phyloP scores from a whole-genome alignment of 2,113 vertebrate genomes.

The Tachuris rubrigastra region DNA sequence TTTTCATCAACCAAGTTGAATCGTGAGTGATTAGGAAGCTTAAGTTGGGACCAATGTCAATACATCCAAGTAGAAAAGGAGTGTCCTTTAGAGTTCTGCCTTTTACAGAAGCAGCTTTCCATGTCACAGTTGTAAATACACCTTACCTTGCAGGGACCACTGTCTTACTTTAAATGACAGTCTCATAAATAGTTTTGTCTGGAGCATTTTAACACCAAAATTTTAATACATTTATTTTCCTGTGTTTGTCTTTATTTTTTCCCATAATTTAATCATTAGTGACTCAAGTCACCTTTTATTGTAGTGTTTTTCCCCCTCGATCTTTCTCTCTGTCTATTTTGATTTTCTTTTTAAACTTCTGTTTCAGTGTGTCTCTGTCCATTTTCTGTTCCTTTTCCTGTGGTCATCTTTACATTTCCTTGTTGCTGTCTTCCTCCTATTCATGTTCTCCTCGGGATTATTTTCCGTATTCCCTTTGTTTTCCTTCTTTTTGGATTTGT shows the following conservation, averaged over 20 bases:
- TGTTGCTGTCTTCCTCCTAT: neutral
- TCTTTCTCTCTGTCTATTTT: neutral
- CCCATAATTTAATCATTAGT: neutral
- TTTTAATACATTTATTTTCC: neutral
- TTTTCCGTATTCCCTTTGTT: neutral
- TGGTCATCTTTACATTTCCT: neutral
- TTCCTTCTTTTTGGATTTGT: neutral
- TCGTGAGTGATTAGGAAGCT: neutral
- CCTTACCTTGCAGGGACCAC: neutral
- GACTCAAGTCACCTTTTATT: neutral
- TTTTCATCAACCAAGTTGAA: neutral
- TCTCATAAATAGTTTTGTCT: neutral
- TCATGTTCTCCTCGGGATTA: neutral
- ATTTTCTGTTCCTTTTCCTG: slow-evolving; percentile 15
- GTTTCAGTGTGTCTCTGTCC: neutral
- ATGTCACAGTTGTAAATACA: neutral
- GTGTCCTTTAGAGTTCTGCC: neutral
- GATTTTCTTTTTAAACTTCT: neutral
- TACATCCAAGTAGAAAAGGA: neutral
- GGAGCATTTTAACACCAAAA: neutral
- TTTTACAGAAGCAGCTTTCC: neutral
- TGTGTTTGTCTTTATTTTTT: neutral
- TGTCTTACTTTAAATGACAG: neutral
- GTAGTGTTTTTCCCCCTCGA: neutral
- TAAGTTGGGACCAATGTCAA: neutral